Evolutionary conservation across 2,113 vertebrate genomes (phyloP).

Genomic region (Xiphophorus maculatus): DNA sequence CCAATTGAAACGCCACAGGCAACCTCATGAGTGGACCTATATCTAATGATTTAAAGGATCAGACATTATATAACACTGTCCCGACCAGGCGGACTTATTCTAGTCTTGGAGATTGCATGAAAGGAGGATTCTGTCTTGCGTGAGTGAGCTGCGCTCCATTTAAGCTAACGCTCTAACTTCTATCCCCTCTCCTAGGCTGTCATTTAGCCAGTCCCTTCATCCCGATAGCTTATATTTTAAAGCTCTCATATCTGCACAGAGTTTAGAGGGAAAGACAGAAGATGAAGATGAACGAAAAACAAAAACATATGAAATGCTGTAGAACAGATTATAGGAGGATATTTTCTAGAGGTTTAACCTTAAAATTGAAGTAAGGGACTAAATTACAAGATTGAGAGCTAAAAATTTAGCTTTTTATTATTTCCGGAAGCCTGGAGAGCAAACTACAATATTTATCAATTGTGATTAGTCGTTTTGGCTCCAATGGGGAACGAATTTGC

Average conservation of each 20-base stretch:
- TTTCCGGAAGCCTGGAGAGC: neutral
- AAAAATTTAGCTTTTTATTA: neutral
- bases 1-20: constrained; percentile 36
- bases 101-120: constrained; percentile 33
- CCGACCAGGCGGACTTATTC: constrained; percentile 31
- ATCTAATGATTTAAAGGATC: constrained; percentile 54
- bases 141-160: constrained; percentile 51
- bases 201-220: constrained; percentile 11
- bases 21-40: constrained; percentile 39
- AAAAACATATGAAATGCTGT: neutral
- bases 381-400: neutral
- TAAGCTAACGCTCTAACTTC: constrained; percentile 33
- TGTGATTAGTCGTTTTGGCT: neutral
- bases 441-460: neutral
- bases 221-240: constrained; percentile 9
- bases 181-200: constrained; percentile 1
- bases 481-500: constrained; percentile 16
- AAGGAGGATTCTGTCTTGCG: constrained; percentile 48
- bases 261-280: constrained; percentile 4
- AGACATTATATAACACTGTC: constrained; percentile 57
- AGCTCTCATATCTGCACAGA: constrained; percentile 5
- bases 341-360: constrained; percentile 10
- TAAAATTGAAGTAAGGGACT: constrained; percentile 12
- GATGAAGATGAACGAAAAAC: constrained; percentile 4
- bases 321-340: neutral